phyloP scores from a whole-genome alignment of 2,888 invertebrate species.

The Caenorhabditis drosophilae region DNA sequence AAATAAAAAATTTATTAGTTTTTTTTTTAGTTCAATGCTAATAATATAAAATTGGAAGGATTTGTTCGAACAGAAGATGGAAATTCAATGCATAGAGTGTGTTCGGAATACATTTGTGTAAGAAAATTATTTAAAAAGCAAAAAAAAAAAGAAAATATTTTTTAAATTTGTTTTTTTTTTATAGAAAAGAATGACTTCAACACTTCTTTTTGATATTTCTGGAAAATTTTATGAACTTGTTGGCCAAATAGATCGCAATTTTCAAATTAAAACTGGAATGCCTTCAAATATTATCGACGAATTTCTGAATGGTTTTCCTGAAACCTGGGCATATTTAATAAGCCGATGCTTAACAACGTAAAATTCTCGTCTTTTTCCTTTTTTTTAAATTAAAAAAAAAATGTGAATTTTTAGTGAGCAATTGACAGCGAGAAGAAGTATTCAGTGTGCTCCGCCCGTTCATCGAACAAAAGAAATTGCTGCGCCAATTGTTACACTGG shows the following conservation, averaged over 20 bases:
- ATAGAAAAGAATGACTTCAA: conserved; percentile 9
- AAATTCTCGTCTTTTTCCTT: too few species aligned
- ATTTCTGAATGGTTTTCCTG: conserved; percentile 24
- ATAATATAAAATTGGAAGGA: conserved; percentile 16
- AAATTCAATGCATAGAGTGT: conserved; percentile 13
- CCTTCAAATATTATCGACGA: conserved; percentile 16
- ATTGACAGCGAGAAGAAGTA: neutral
- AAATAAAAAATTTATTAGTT: too few species aligned
- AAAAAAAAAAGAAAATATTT: too few species aligned
- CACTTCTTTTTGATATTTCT: conserved; percentile 24
- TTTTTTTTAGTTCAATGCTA: neutral
- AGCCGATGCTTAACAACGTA: conserved; percentile 4
- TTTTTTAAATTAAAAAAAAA: neutral
- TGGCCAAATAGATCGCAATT: conserved; percentile 29
- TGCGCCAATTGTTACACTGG: conserved; percentile 29
- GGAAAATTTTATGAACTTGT: conserved; percentile 22
- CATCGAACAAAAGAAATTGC: too few species aligned
- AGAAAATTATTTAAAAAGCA: neutral
- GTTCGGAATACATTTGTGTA: conserved; percentile 26
- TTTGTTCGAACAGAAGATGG: conserved; percentile 22
- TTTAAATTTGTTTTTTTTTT: neutral
- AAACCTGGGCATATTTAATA: conserved; percentile 23
- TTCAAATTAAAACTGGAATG: conserved; percentile 27
- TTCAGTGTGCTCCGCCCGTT: too few species aligned
- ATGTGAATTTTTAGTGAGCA: neutral